Conservation (phyloP, 2,113 vertebrate species). For the Anolis sagrei region DNA sequence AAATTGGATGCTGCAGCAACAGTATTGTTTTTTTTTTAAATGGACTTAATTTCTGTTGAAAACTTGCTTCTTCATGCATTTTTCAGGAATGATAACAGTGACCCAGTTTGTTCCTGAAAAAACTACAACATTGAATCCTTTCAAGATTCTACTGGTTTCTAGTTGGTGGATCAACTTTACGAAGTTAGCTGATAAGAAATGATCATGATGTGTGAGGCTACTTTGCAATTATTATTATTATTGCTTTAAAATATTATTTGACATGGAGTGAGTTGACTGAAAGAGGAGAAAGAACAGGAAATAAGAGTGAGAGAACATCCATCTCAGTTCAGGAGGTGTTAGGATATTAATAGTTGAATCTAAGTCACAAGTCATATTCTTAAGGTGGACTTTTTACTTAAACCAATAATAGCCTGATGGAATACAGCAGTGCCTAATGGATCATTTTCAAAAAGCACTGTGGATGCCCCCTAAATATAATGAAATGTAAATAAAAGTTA, state of each 20-base stretch:
- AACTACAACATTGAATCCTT: background rate
- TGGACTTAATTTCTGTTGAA: slow-evolving; percentile 3
- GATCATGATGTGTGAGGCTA: accelerated
- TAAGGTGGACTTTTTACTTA: background rate
- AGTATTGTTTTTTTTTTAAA: slow-evolving; percentile 20
- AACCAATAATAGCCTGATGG: background rate
- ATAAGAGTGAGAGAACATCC: background rate
- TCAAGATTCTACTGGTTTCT: background rate
- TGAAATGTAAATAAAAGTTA: slow-evolving; percentile 16
- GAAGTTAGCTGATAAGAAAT: accelerated
- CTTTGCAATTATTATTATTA: background rate
- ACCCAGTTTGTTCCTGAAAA: background rate
- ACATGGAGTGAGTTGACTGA: background rate
- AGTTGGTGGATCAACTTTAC: background rate
- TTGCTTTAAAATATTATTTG: background rate
- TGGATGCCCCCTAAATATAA: slow-evolving; percentile 21
- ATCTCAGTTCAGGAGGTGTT: no score
- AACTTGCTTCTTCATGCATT: background rate
- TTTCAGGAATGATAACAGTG: background rate
- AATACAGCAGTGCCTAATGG: slow-evolving; percentile 12
- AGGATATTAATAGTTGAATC: no score
- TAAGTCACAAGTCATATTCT: no score
- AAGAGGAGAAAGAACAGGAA: background rate
- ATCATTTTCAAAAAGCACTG: background rate
- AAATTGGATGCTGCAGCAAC: slow-evolving; percentile 14